Base-by-base conservation (phyloP, 2,888 invertebrate genomes). In the Mantis religiosa region DNA sequence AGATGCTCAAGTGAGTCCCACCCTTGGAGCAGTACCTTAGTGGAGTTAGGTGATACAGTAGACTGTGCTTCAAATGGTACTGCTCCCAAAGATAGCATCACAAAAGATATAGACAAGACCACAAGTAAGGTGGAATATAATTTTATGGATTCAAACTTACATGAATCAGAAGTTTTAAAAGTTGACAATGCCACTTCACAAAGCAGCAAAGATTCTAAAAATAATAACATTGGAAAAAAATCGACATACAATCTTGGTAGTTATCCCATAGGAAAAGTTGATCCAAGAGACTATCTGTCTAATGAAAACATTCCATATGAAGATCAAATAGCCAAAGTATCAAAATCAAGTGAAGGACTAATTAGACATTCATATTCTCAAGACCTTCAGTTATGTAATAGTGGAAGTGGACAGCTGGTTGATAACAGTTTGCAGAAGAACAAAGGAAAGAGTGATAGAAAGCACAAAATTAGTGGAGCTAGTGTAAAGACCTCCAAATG, bases 71-170 rank as follows among this genome's bases (percentile, higher is more conserved):
- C 87, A 20, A 88, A 88, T 28, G 87, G 82, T 71, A 34, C 83
- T 41, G 84, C 82, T 25, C 27, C 88, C 28, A 86, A 87, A 81
- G 85, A 87, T 12, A 88, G 87, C 30, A 25, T 54, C 20, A 34
- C 27, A 28, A 85, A 71, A 28, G 81, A 81, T n/a, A 28, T 30
- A 14, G 86, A 88, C 15, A 85, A 89, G 15, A 85, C 81, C 28
- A 28, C 88, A 30, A 89, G 89, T 84, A 86, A 84, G 30, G 89
- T 89, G 82, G 89, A 90, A 71, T 90, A 89, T 88, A 87, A 89
- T 41, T 90, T 90, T 54, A 88, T 89, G 84, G 90, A 90, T 82
- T 15, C 88, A n/a, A 85, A 84, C 25, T 20, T 82, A 28, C 54
- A 87, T 25, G 82, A 82, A 30, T 27, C 82, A 34, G 82, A 82